Percentiles rank a stretch among this genome's conserved stretches.
phyloP scores from a whole-genome alignment of 92 coral and sea anemone genomes.

The Scolanthus callimorphus region DNA sequence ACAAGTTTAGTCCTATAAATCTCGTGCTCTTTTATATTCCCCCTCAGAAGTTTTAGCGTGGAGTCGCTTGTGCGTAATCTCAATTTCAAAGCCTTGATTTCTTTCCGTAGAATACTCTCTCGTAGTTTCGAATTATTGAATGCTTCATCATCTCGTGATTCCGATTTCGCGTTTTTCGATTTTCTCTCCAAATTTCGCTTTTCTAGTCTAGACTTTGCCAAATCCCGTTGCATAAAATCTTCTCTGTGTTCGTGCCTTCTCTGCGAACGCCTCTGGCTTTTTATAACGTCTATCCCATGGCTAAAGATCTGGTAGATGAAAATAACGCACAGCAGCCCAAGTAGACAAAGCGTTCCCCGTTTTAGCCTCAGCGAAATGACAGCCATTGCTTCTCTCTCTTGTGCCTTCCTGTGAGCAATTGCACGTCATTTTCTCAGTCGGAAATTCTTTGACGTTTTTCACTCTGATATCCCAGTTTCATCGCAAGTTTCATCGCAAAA shows the following conservation, averaged over 20 bases:
- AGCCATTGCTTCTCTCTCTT: conserved; percentile 52
- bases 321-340: conserved; percentile 23
- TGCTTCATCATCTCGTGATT: neutral
- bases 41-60: conserved; percentile 25
- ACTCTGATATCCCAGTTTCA: too few species aligned
- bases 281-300: conserved; percentile 15
- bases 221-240: neutral
- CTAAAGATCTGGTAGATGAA: conserved; percentile 55
- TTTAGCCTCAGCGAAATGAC: conserved; percentile 60
- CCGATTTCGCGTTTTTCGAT: neutral
- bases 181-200: neutral
- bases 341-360: conserved; percentile 45
- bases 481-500: too few species aligned
- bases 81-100: conserved; percentile 38
- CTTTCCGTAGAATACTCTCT: conserved; percentile 7
- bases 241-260: neutral
- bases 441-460: too few species aligned
- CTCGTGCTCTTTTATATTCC: conserved; percentile 27
- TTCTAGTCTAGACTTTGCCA: neutral
- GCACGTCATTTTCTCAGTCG: too few species aligned
- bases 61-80: conserved; percentile 32
- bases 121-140: neutral
- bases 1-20: conserved; percentile 16
- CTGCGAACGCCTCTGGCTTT: neutral
- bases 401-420: too few species aligned